A percentile compares a stretch with the other conserved stretches of the same genome.
These are phyloP conservation scores for Orchesella flavescens DNA, from an alignment of 2,888 invertebrate genomes.

Conservation along the genomic window DNA sequence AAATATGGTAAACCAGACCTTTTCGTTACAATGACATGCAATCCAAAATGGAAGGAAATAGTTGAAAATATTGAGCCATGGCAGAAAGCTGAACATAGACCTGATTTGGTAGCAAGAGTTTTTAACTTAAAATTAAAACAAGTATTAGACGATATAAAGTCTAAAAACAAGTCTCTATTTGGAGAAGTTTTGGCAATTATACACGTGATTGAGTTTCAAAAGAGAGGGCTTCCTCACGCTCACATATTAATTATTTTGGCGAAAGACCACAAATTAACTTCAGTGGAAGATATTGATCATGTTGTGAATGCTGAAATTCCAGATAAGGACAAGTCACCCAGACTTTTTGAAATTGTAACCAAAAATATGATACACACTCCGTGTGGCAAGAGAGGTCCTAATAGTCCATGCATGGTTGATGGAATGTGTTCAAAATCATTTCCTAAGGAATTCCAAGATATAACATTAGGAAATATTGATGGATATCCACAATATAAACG, in stretches of 20 bases:
- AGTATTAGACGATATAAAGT: constrained; percentile 68
- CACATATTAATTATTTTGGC: constrained; percentile 66
- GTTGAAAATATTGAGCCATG: constrained; percentile 57
- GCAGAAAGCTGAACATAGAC: constrained; percentile 67
- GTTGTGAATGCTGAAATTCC: constrained; percentile 71
- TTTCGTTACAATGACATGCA: constrained; percentile 75
- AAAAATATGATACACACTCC: constrained; percentile 71
- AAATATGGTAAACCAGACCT: constrained; percentile 74
- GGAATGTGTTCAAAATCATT: constrained; percentile 69
- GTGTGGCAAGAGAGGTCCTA: constrained; percentile 67
- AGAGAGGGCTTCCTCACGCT: constrained; percentile 71
- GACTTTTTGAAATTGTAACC: constrained; percentile 64
- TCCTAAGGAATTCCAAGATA: constrained; percentile 71
- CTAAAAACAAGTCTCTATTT: constrained; percentile 69
- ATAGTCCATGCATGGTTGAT: constrained; percentile 71
- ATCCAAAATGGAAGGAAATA: constrained; percentile 74
- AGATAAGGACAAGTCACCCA: constrained; percentile 59
- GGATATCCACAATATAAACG: constrained; percentile 23
- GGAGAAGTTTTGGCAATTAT: constrained; percentile 68
- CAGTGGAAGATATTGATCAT: constrained; percentile 59
- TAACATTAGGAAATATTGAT: neutral
- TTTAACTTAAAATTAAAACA: constrained; percentile 71
- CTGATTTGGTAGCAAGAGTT: constrained; percentile 71
- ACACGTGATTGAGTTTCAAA: constrained; percentile 72
- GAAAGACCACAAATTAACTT: constrained; percentile 56